Base-by-base conservation (phyloP, 2,888 invertebrate species). In the Ptychoptera albimana region DNA sequence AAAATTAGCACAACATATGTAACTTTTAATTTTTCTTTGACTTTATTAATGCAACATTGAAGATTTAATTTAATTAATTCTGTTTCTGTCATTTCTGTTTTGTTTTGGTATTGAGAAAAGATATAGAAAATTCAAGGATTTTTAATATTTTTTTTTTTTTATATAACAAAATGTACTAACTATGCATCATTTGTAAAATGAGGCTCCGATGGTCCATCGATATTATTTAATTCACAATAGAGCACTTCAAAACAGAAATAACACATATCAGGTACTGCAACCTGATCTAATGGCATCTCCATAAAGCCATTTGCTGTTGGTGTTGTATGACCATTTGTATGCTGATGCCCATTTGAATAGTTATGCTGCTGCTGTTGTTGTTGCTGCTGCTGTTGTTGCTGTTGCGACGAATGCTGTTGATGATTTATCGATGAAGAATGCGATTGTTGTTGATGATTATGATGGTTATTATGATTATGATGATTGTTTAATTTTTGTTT, bases 161-260 rank as follows among this genome's bases (percentile, higher is more conserved):
- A 7, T 32, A 11, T 32, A 32, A 32, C 32, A 32, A 32, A 31
- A 36, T 49, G 46, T 61, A 80, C 88, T 86, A 75, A 93, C 92
- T 82, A 93, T 63, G 89, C 81, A 61, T 93, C 92, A 66, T 94
- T 93, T 60, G 87, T 85, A 68, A 97, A 96, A 67, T 79, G 75
- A 58, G 94, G 92, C 55, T 81, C 75, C 66, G 83, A 84, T 53
- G 96, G 96, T 54, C 88, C 83, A 55, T 93, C 91, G 64, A 87
- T 75, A 64, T 84, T 87, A 69, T 93, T 84, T 59, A 98, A 75
- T 70, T 94, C 89, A 68, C 83, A 81, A 69, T 93, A 86, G 53
- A 98, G 79, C 56, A 96, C 93, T 72, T 98, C 97, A 74, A 97
- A 98, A 77, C 98, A 98, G 73, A 87, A 97, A 74, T 86, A 89